A percentile compares a stretch with the other conserved stretches of the same genome.
phyloP scores from a whole-genome alignment of 2,888 invertebrate species.

The Chloroclystis v-ata region DNA sequence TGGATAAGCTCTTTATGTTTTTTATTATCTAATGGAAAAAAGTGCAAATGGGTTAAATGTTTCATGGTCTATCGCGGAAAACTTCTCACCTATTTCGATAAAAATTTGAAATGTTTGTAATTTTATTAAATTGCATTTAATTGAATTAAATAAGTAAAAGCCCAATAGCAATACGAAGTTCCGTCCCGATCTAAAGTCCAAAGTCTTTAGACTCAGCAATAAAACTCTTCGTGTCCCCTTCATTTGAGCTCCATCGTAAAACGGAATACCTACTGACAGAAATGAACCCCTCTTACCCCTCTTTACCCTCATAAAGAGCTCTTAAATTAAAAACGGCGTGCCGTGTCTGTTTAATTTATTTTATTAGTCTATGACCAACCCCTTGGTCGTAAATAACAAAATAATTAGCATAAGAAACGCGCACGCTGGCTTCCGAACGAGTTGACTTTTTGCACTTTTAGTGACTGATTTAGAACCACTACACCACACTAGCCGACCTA shows the following conservation, averaged over 20 bases:
- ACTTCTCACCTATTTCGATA: no score
- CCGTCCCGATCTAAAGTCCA: slow-evolving; percentile 3
- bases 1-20: no score
- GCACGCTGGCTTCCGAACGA: slow-evolving; percentile 60
- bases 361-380: slow-evolving; percentile 49
- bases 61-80: no score
- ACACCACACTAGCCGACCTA: no score
- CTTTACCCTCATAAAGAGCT: slow-evolving; percentile 26
- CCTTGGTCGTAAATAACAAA: slow-evolving; percentile 62
- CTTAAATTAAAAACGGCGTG: slow-evolving; percentile 30
- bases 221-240: slow-evolving; percentile 25
- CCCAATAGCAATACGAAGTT: background rate
- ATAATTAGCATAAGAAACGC: slow-evolving; percentile 69
- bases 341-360: slow-evolving; percentile 37
- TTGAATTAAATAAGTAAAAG: no score
- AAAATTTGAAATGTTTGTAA: no score
- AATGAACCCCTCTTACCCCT: slow-evolving; percentile 29
- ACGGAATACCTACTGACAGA: slow-evolving; percentile 25
- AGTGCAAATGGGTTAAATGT: no score
- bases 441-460: slow-evolving; percentile 40
- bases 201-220: slow-evolving; percentile 17
- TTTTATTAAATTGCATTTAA: no score
- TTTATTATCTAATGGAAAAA: no score
- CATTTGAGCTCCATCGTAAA: slow-evolving; percentile 27
- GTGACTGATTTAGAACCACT: slow-evolving; percentile 7